Percentiles rank a stretch among this genome's conserved stretches.
phyloP scores from a whole-genome alignment of 2,113 vertebrate species.

The Eolophus roseicapilla region DNA sequence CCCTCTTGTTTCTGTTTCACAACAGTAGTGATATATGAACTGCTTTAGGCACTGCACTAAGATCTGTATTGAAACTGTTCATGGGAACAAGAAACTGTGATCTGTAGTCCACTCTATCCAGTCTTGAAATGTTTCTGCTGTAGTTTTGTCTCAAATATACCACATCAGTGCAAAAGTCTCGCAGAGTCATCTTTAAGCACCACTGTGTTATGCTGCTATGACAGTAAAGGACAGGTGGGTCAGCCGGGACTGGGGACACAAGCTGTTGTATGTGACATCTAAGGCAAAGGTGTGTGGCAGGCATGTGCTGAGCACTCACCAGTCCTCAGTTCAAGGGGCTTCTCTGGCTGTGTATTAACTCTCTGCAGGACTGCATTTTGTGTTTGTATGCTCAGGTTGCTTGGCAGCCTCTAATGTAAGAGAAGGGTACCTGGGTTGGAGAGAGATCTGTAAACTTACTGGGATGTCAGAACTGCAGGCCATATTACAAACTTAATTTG shows the following conservation, averaged over 20 bases:
- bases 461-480: not conserved
- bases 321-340: rapidly evolving
- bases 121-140: not conserved
- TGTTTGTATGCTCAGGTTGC: rapidly evolving
- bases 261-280: not conserved
- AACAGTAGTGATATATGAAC: slow-evolving; percentile 10
- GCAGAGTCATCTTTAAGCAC: not conserved
- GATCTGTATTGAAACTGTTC: slow-evolving; percentile 54
- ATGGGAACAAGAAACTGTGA: slow-evolving; percentile 51
- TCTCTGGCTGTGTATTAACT: rapidly evolving
- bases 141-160: slow-evolving; percentile 38
- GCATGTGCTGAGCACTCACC: rapidly evolving
- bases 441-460: not conserved
- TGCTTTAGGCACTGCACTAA: slow-evolving; percentile 54
- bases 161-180: not conserved
- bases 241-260: rapidly evolving
- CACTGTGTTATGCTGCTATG: rapidly evolving
- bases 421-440: not conserved
- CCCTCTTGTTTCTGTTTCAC: slow-evolving; percentile 38
- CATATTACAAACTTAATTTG: rapidly evolving
- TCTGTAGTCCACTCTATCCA: slow-evolving; percentile 5
- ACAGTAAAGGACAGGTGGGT: not conserved
- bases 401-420: not conserved
- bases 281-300: not conserved
- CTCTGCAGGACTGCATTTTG: rapidly evolving